A percentile compares a stretch with the other conserved stretches of the same genome.
Evolutionary conservation across 2,113 vertebrate species (phyloP).

Genomic region (Caranx melampygus): DNA sequence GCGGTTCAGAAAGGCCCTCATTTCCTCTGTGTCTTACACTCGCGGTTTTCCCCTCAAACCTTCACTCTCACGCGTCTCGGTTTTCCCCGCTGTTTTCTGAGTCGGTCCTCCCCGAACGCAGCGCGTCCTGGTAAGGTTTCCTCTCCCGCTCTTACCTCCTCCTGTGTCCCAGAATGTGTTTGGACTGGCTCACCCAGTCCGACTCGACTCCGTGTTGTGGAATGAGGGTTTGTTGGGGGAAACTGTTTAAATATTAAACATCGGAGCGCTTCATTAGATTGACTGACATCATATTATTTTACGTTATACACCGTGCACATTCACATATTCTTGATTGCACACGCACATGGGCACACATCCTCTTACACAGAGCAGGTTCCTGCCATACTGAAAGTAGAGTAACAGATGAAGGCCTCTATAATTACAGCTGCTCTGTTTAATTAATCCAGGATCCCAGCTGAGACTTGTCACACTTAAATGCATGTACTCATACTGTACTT

Average conservation of each 20-base stretch:
- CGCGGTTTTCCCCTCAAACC: conserved; percentile 68
- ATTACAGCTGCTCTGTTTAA: conserved; percentile 63
- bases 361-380: conserved; percentile 46
- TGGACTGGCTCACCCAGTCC: conserved; percentile 64
- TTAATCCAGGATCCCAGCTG: conserved; percentile 51
- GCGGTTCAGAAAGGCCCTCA: conserved; percentile 68
- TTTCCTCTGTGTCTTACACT: conserved; percentile 70
- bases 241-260: conserved; percentile 50
- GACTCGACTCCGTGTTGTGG: conserved; percentile 11
- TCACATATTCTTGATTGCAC: conserved; percentile 22
- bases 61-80: conserved; percentile 80
- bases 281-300: conserved; percentile 77
- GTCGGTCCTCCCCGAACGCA: conserved; percentile 51
- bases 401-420: conserved; percentile 33
- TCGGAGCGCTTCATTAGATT: conserved; percentile 42
- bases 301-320: conserved; percentile 17
- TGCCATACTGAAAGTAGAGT: conserved; percentile 29
- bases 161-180: conserved; percentile 69
- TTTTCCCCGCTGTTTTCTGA: conserved; percentile 76
- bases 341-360: conserved; percentile 1
- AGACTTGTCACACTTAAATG: conserved; percentile 39
- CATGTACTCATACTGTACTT: conserved; percentile 3
- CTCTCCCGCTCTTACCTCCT: conserved; percentile 62
- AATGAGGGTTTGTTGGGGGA: conserved; percentile 16
- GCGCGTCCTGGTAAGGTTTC: conserved; percentile 66